Base-by-base conservation (phyloP, 2,888 invertebrate species). In the Microdon myrmicae region DNA sequence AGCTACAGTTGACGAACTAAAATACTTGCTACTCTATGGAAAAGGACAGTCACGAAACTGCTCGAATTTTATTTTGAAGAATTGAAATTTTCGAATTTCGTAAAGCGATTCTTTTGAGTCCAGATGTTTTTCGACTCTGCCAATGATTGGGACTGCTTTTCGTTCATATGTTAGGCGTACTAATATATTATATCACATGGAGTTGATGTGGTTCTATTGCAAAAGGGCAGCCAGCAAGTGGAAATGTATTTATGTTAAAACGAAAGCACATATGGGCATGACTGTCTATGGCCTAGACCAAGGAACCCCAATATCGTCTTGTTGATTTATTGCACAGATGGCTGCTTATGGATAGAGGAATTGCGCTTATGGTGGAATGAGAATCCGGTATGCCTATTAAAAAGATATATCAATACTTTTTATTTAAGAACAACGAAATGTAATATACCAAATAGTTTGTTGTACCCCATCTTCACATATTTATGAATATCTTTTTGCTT, bases 321-420 rank as follows among this genome's bases (percentile, higher is more conserved):
- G 51, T 58, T 64, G 51, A 64, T 58, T 64, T 64, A 64, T 58
- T 41, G 58, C 25, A 41, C 17, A 37, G 64, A 64, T 35, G 34
- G 51, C 56, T 51, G 45, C 53, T 64, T 51, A 53, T 51, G 26
- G 45, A 58, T 38, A 47, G 56, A 47, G 58, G n/a, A n/a, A n/a
- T n/a, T n/a, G n/a, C n/a, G n/a, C n/a, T n/a, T n/a, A n/a, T n/a
- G n/a, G n/a, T n/a, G n/a, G n/a, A n/a, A n/a, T n/a, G n/a, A n/a
- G n/a, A n/a, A n/a, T n/a, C n/a, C n/a, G n/a, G n/a, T n/a, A n/a
- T n/a, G n/a, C n/a, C n/a, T n/a, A n/a, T n/a, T n/a, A n/a, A n/a
- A n/a, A n/a, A n/a, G n/a, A n/a, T n/a, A n/a, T n/a, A n/a, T n/a
- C n/a, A n/a, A n/a, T n/a, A n/a, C n/a, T n/a, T n/a, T n/a, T n/a